Conservation (phyloP, 2,888 invertebrate genomes). For the Scrobipalpa costella region DNA sequence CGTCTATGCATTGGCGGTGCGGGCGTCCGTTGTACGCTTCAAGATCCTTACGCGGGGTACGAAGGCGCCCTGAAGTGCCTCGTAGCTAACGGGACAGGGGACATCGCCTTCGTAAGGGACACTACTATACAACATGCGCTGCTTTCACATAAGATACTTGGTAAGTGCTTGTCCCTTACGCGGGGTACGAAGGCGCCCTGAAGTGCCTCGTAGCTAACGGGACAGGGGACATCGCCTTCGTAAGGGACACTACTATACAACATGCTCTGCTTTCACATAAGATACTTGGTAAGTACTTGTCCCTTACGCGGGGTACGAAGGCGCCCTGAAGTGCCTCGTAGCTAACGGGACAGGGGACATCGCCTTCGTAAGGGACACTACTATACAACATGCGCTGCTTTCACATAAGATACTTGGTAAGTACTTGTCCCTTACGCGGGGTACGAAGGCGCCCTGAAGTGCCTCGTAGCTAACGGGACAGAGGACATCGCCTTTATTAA, state of each 20-base stretch:
- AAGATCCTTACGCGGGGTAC: constrained; percentile 95
- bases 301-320: constrained; percentile 95
- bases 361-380: constrained; percentile 94
- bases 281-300: background rate
- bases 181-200: constrained; percentile 96
- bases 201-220: constrained; percentile 88
- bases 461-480: constrained; percentile 84
- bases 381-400: constrained; percentile 86
- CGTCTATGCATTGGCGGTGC: constrained; percentile 90
- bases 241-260: constrained; percentile 90
- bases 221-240: constrained; percentile 93
- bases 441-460: constrained; percentile 94
- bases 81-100: constrained; percentile 85
- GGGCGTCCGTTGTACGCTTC: constrained; percentile 89
- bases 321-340: constrained; percentile 93
- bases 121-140: constrained; percentile 89
- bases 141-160: constrained; percentile 72
- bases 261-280: constrained; percentile 82
- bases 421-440: constrained; percentile 87
- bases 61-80: constrained; percentile 95
- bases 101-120: constrained; percentile 95
- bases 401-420: constrained; percentile 43
- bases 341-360: constrained; percentile 88
- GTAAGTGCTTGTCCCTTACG: constrained; percentile 83
- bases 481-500: too few species aligned